These are phyloP conservation scores for Vultur gryphus DNA, from an alignment of 2,797 vertebrate species.

Conservation along the genomic window DNA sequence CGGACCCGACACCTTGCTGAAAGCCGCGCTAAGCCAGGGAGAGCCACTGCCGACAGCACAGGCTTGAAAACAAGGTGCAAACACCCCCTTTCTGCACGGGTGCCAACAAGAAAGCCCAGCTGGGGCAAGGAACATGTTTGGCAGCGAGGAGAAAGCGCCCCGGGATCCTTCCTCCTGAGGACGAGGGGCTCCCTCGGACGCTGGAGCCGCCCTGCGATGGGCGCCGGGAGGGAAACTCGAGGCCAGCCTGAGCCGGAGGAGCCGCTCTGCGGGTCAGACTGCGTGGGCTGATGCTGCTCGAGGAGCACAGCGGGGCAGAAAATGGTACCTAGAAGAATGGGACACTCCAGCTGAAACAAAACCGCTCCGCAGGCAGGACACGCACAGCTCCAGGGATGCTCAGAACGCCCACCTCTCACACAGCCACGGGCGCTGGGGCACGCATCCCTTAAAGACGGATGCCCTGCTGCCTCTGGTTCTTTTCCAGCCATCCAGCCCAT, in stretches of 20 bases:
- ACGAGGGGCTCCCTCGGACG: rapidly evolving
- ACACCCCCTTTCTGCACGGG: neutral
- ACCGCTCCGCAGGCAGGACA: neutral
- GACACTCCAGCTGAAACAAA: neutral
- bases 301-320: neutral
- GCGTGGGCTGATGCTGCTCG: neutral
- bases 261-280: neutral
- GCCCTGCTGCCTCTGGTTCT: neutral
- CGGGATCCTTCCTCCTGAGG: neutral
- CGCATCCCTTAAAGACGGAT: rapidly evolving
- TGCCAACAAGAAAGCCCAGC: neutral
- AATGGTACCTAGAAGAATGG: neutral
- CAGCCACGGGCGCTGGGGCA: rapidly evolving
- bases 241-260: neutral
- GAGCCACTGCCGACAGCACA: neutral
- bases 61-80: neutral
- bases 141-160: neutral
- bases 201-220: neutral
- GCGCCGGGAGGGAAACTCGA: rapidly evolving
- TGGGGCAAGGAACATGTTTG: neutral
- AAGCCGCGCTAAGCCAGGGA: neutral
- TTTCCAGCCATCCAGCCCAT: neutral
- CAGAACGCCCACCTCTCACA: neutral
- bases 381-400: neutral
- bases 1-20: neutral